Base-by-base conservation (phyloP, 2,113 vertebrate genomes). In the Apteryx owenii region DNA sequence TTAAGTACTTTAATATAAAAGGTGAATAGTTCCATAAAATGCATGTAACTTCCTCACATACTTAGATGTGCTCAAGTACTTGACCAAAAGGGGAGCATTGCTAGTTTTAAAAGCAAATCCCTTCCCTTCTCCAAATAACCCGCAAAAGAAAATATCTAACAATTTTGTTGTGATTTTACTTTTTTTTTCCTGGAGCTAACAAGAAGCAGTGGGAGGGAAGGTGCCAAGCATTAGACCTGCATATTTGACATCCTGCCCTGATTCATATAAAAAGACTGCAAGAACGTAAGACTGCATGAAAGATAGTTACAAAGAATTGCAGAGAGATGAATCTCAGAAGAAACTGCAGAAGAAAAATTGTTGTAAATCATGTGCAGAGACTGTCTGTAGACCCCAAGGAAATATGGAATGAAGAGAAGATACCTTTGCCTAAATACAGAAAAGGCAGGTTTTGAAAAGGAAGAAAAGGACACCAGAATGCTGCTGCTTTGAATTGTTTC, bases 1-100 rank as follows among this genome's bases (percentile, higher is more conserved):
- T 92, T 88, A 94, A 94, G 60, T 10, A 0, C 79, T 95, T 94
- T 91, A 91, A 95, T 80, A 89, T 93, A 86, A 91, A 96, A 96
- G 68, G 75, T 62, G 93, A 89, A 86, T 75, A 65, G 93, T 93
- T 88, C 79, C 56, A 64, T 72, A 80, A 68, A 81, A 83, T 60
- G n/a, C 60, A 44, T 33, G 51, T 81, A 71, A 51, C 31, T 89
- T 90, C 62, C 29, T 87, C 66, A 54, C 28, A 9, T 89, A 26
- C 53, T 83, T 90, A 61, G 50, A 93, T n/a, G 51, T 85, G 40
- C 81, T 91, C 54, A 46, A 82, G 83, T 42, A 12, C 75, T 88
- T 54, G 85, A 78, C 68, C n/a, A 85, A 76, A 71, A 29, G 1
- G 0, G 69, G 9, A 83, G 5, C 42, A 56, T 56, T 33, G 31